Percentiles rank a stretch among this genome's conserved stretches.
Conservation (phyloP, 2,113 vertebrate species). For the Cavia porcellus region DNA sequence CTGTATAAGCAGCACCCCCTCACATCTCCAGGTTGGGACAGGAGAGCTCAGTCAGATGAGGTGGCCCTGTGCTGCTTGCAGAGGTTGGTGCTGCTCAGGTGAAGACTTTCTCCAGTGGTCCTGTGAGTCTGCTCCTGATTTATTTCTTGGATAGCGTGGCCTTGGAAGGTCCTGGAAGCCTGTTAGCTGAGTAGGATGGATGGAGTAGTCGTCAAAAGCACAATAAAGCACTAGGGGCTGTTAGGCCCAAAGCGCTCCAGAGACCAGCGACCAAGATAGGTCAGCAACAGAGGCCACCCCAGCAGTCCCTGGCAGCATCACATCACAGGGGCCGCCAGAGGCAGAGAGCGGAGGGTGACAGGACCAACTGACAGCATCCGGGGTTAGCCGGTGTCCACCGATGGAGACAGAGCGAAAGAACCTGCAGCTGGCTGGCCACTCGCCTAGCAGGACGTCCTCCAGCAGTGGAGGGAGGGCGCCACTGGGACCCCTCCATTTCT, state of each 20-base stretch:
- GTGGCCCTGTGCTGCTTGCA: background rate
- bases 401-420: background rate
- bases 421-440: background rate
- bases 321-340: accelerated
- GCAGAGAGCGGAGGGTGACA: background rate
- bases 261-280: background rate
- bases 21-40: background rate
- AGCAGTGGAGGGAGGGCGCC: too few species aligned
- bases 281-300: background rate
- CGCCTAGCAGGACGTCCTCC: background rate
- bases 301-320: background rate
- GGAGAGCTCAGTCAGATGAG: background rate
- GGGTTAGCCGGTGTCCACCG: background rate
- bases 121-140: background rate
- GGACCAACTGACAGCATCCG: background rate
- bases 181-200: background rate
- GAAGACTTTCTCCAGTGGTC: background rate
- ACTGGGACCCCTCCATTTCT: background rate
- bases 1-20: background rate
- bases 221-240: background rate
- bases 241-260: background rate
- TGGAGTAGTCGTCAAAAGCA: background rate
- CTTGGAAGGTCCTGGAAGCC: background rate
- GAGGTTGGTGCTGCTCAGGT: background rate
- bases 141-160: background rate